Conservation (phyloP, 64 coral and sea anemone species). For the Pocillopora verrucosa region DNA sequence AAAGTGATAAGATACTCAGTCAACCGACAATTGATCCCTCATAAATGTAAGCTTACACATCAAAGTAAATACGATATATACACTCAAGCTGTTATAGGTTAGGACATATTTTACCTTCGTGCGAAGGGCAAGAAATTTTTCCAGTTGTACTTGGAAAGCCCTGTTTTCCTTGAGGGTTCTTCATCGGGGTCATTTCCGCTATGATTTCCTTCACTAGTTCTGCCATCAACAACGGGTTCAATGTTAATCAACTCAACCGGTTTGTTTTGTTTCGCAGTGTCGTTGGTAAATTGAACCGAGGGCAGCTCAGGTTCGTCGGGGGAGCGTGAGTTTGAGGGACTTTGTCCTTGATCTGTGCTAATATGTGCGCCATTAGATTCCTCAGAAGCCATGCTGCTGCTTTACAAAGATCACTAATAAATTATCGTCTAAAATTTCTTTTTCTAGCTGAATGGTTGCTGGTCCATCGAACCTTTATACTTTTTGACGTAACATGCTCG, state of each 20-base stretch:
- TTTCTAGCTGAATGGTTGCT: too few species aligned
- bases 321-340: not conserved
- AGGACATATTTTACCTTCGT: conserved; percentile 36
- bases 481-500: too few species aligned
- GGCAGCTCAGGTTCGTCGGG: not conserved
- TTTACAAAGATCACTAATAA: not conserved
- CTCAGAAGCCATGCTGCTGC: not conserved
- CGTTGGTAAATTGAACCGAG: not conserved
- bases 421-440: too few species aligned
- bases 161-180: not conserved
- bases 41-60: not conserved
- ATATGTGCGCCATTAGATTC: not conserved
- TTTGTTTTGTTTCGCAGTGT: not conserved
- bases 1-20: too few species aligned
- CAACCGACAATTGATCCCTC: too few species aligned
- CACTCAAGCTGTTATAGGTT: not conserved
- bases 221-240: not conserved
- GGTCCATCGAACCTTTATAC: too few species aligned
- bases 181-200: not conserved
- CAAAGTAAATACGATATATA: not conserved
- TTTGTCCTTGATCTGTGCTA: not conserved
- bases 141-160: conserved; percentile 71
- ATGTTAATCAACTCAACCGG: not conserved
- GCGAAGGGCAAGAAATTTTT: conserved; percentile 68
- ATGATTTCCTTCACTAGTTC: not conserved